Evolutionary conservation across 2,797 vertebrate genomes (phyloP), one percentile per base, ranked within the genome.

Genomic region (Fratercula arctica): DNA sequence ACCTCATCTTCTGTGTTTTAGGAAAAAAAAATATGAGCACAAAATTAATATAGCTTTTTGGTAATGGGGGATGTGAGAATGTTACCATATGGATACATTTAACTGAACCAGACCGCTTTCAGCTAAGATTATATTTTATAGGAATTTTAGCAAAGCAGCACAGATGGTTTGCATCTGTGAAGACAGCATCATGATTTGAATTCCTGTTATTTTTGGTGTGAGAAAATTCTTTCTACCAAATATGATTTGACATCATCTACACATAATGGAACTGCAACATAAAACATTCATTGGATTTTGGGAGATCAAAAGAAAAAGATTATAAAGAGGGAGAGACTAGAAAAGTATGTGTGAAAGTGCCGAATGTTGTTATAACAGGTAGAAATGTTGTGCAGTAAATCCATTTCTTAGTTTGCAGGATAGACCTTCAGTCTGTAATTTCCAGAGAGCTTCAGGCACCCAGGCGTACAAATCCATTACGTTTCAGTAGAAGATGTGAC

Each of bases 131-230:
- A 54, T 78, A 75, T 85, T 90, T 89, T 86, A 89, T 16, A 94
- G 70, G 57, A 93, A 76, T 84, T 84, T 77, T n/a, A 94, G 86
- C 35, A 85, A 72, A 82, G 72, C 39, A 19, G 73, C 48, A 79
- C 85, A 96, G 70, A 97, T 86, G 93, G 87, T 96, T 96, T 89
- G 39, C 69, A 83, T 96, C 89, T 96, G 92, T 85, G 84, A 89
- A 87, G 96, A 86, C 87, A 96, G 85, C 70, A 85, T 70, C 53
- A n/a, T 51, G 13, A 74, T 92, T 13, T 74, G 70, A 96, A 96
- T 68, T 92, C 64, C 63, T 95, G 57, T 91, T 96, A 56, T 81
- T 96, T 68, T 79, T 63, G 54, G 39, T 59, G 78, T 87, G 60
- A 92, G 72, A 94, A 76, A 84, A 89, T 78, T 54, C 81, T 79